phyloP scores from a whole-genome alignment of 2,113 vertebrate species.

The Leucopsar rothschildi region DNA sequence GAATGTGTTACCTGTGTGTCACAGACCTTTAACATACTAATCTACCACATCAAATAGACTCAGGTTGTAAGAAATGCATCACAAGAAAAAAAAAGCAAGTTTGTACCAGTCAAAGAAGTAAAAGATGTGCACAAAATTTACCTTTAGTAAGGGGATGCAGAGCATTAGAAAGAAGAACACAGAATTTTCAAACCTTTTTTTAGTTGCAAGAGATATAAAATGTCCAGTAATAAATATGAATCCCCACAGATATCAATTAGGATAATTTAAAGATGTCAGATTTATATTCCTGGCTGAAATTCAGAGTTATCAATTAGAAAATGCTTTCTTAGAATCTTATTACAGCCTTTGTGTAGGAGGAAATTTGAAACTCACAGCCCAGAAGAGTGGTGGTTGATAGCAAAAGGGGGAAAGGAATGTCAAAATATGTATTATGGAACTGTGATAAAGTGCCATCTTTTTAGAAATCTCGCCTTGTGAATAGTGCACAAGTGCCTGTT shows the following conservation, averaged over 20 bases:
- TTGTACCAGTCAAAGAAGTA: not conserved
- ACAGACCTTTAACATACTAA: not conserved
- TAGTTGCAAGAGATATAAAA: not conserved
- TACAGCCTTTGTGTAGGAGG: not conserved
- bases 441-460: not conserved
- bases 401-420: not conserved
- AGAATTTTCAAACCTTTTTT: not conserved
- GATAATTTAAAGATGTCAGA: not conserved
- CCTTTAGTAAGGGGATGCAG: not conserved
- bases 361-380: not conserved
- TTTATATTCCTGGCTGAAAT: not conserved
- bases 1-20: not conserved
- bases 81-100: not conserved
- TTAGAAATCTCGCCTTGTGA: not conserved
- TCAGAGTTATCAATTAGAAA: slow-evolving; percentile 9
- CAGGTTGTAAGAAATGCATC: not conserved
- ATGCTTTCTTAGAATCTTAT: not conserved
- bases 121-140: not conserved
- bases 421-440: not conserved
- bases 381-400: not conserved
- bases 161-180: not conserved
- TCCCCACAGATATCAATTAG: not conserved
- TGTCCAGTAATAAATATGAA: not conserved
- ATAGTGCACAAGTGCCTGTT: not conserved
- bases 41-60: not conserved